phyloP scores from a whole-genome alignment of 2,113 vertebrate species.

The Prionailurus bengalensis region DNA sequence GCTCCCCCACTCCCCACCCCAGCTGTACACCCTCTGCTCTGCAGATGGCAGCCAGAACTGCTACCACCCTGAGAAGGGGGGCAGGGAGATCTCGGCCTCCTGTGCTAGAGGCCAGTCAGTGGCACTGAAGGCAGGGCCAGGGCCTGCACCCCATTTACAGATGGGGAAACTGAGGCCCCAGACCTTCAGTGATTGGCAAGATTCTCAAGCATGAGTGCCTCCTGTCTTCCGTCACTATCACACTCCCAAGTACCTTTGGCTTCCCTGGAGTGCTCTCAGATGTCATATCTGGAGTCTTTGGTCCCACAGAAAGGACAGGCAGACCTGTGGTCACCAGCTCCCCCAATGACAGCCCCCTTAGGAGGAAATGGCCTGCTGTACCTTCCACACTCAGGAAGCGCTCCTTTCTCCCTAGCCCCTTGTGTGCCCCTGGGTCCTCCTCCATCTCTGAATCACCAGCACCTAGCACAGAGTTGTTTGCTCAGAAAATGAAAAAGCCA shows the following conservation, averaged over 20 bases:
- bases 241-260: background rate
- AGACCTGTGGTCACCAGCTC: background rate
- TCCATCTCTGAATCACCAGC: background rate
- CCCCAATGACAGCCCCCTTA: background rate
- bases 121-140: background rate
- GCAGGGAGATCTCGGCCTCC: background rate
- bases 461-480: background rate
- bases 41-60: background rate
- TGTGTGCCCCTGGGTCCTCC: background rate
- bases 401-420: background rate
- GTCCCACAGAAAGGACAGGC: background rate
- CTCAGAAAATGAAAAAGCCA: background rate
- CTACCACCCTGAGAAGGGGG: background rate
- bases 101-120: background rate
- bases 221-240: background rate
- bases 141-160: background rate
- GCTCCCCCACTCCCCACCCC: no score
- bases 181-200: background rate
- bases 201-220: background rate
- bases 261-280: background rate
- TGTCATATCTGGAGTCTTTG: background rate
- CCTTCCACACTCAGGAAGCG: background rate
- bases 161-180: background rate
- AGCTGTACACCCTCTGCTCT: background rate
- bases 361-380: background rate